A percentile compares a stretch with the other conserved stretches of the same genome.
These are phyloP conservation scores for Ctenopoma kingsleyae DNA, from an alignment of 2,797 vertebrate species.

Conservation along the genomic window DNA sequence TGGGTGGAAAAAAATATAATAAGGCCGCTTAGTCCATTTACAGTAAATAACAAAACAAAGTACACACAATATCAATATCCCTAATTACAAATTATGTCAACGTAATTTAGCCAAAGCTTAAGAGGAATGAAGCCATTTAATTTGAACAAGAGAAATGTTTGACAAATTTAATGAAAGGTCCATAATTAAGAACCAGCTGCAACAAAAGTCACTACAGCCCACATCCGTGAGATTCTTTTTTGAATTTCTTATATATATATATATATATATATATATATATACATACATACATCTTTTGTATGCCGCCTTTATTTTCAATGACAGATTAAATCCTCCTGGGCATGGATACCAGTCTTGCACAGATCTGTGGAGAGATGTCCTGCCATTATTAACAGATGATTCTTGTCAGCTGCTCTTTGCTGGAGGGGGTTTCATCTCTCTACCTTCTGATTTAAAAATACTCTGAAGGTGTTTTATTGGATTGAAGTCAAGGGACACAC, in stretches of 20 bases:
- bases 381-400: background rate
- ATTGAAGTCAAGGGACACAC: background rate
- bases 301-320: background rate
- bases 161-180: background rate
- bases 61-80: too few relatives aligned
- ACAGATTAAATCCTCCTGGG: background rate
- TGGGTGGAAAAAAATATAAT: conserved; percentile 48
- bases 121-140: background rate
- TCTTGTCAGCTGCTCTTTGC: background rate
- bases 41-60: too few relatives aligned
- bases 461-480: background rate
- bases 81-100: background rate
- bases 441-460: background rate
- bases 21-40: conserved; percentile 34
- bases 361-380: background rate
- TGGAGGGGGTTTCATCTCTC: background rate
- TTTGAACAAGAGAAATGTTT: background rate
- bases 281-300: background rate
- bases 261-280: too few relatives aligned
- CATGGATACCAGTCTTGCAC: background rate
- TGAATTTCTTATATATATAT: too few relatives aligned
- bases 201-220: too few relatives aligned
- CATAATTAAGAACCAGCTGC: too few relatives aligned
- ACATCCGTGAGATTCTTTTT: background rate
- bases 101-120: background rate